phyloP scores from a whole-genome alignment of 1,140 invertebrate genomes.

The Caenorhabditis briggsae region DNA sequence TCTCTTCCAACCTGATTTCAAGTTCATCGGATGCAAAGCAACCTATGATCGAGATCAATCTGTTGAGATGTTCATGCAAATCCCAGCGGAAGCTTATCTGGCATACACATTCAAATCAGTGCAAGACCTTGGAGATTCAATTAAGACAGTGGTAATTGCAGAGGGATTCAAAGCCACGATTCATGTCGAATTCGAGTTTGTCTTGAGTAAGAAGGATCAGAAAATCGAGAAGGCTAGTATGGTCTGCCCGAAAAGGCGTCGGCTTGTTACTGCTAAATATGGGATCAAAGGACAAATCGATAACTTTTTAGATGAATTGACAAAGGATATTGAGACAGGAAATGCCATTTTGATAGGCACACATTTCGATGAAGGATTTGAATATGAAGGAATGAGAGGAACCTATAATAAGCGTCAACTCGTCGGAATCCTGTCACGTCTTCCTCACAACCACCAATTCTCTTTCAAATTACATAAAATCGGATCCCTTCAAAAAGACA shows the following conservation, averaged over 20 bases:
- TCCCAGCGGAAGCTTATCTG: neutral
- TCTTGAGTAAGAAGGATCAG: conserved; percentile 7
- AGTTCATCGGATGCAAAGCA: no score
- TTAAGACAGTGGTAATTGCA: neutral
- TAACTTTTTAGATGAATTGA: no score
- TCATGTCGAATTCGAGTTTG: neutral
- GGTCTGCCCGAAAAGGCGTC: no score
- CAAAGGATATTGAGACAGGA: no score
- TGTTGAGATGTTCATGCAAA: no score
- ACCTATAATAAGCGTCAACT: neutral
- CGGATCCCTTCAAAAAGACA: neutral
- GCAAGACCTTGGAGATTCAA: neutral
- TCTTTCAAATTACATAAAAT: neutral
- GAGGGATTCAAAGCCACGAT: neutral
- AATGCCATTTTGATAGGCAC: no score
- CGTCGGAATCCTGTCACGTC: neutral
- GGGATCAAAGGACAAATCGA: no score
- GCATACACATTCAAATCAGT: neutral
- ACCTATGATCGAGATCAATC: neutral
- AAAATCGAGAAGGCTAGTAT: neutral
- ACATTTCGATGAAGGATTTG: no score
- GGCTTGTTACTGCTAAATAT: neutral
- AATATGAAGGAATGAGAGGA: no score
- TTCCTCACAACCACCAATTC: neutral
- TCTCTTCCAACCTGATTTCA: no score